A percentile compares a stretch with the other conserved stretches of the same genome.
Conservation (phyloP, 2,888 invertebrate genomes). For the Diarsia rubi region DNA sequence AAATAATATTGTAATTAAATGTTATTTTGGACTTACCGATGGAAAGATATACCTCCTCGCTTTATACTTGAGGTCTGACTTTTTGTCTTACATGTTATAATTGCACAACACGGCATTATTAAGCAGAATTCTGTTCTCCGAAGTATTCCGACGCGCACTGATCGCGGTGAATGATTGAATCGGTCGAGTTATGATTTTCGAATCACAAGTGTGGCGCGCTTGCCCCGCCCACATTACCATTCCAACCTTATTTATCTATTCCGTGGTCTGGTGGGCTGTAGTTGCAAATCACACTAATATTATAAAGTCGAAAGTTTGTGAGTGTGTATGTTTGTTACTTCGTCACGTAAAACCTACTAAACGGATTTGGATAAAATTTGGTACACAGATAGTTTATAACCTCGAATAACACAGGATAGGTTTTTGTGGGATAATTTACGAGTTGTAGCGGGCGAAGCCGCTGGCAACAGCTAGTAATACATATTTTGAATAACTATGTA, state of each 20-base stretch:
- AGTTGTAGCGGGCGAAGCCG: no score
- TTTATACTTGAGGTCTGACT: constrained; percentile 5
- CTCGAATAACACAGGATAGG: no score
- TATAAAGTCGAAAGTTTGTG: no score
- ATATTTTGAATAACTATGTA: no score
- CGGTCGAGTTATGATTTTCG: constrained; percentile 6
- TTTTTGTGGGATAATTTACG: no score
- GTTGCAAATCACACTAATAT: no score
- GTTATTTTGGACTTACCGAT: constrained; percentile 20
- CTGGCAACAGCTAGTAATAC: no score
- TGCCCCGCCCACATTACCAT: neutral
- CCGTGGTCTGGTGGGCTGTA: no score
- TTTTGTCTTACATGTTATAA: constrained; percentile 7
- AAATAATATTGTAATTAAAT: constrained; percentile 9
- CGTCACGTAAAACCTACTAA: no score
- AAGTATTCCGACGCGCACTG: constrained; percentile 5
- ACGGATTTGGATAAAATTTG: no score
- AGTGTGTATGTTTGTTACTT: no score
- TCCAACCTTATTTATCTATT: neutral
- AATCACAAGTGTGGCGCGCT: constrained; percentile 6
- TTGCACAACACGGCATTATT: constrained; percentile 13
- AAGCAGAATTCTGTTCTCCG: neutral
- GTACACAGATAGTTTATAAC: no score
- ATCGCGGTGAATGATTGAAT: constrained; percentile 11
- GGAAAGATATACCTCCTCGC: constrained; percentile 9